Evolutionary conservation across 2,888 invertebrate genomes (phyloP), one percentile per base, ranked within the genome.

Genomic region (Sphaerophoria taeniata): DNA sequence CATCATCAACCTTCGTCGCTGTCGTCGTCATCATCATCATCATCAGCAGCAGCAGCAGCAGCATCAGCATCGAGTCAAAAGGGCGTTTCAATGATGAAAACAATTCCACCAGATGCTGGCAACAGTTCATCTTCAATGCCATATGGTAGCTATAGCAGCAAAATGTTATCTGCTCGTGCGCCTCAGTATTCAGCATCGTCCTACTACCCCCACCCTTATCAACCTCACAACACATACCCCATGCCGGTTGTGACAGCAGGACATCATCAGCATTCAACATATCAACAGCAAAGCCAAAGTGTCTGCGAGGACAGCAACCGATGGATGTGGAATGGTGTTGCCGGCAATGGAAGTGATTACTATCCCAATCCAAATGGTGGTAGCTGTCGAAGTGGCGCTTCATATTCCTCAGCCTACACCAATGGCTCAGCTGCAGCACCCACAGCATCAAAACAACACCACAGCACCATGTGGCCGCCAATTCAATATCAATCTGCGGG

Each of bases 241-340:
- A 24, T 24, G 24, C 55, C 85, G 51, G 55, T 70, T n/a, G 79
- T 47, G 65, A 45, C 84, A 45, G 71, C 84, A 56, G 85, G 85
- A 69, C 76, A 81, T 34, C 80, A 80, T 34, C 81, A 85, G 36
- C 39, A 39, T 7, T 24, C 24, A 24, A 24, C 24, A 24, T 24
- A 24, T 24, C 24, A 24, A 85, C 81, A 85, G 81, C 85, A 85
- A 65, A 77, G 70, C 53, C 85, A 85, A 81, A 81, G 63, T 81
- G 76, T 77, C 76, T 85, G 81, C 60, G 81, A 85, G 11, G 85
- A 85, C 39, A 81, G 70, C 39, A 81, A 65, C 12, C 85, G 85
- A n/a, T 85, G 85, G 85, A 60, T 85, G 53, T 85, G 85, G 81
- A 85, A 76, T 51, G 56, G 39, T 24, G 24, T 24, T 24, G 24